A percentile compares a stretch with the other conserved stretches of the same genome.
Conservation (phyloP, 2,888 invertebrate species). For the Dascillus cervinus region DNA sequence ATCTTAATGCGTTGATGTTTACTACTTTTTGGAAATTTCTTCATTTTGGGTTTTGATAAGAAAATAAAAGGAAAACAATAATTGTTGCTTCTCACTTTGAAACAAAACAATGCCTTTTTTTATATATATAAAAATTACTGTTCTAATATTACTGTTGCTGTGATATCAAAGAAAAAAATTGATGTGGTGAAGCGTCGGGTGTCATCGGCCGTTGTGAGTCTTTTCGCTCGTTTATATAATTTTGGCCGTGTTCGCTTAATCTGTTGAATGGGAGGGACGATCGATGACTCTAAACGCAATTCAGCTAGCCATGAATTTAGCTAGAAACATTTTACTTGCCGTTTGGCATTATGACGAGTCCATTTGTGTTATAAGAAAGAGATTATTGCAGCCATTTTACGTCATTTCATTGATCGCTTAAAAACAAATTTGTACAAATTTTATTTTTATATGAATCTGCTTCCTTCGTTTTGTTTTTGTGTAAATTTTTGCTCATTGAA, state of each 20-base stretch:
- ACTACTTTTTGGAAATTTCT: background rate
- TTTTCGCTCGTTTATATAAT: slow-evolving; percentile 12
- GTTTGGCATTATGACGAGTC: slow-evolving; percentile 1
- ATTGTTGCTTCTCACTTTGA: slow-evolving; percentile 19
- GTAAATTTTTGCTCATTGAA: slow-evolving; percentile 9
- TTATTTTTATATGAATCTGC: slow-evolving; percentile 8
- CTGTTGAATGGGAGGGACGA: too few relatives aligned
- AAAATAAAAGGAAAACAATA: too few relatives aligned
- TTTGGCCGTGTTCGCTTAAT: slow-evolving; percentile 11
- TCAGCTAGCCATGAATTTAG: slow-evolving; percentile 21
- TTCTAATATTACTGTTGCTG: slow-evolving; percentile 39
- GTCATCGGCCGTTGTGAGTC: too few relatives aligned
- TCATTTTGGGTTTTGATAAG: background rate
- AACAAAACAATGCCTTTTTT: slow-evolving; percentile 25
- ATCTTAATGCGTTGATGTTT: background rate
- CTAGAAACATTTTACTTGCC: slow-evolving; percentile 21
- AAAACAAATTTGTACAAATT: slow-evolving; percentile 5
- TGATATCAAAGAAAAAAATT: slow-evolving; percentile 34
- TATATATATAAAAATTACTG: slow-evolving; percentile 25
- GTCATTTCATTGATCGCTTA: slow-evolving; percentile 4
- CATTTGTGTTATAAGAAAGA: too few relatives aligned
- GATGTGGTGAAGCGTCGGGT: slow-evolving; percentile 9
- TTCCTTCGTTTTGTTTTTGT: slow-evolving; percentile 6
- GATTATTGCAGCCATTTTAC: slow-evolving; percentile 11
- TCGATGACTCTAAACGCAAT: too few relatives aligned